These are phyloP conservation scores for Cheilosia scutellata DNA, from an alignment of 2,888 invertebrate species.

Conservation along the genomic window DNA sequence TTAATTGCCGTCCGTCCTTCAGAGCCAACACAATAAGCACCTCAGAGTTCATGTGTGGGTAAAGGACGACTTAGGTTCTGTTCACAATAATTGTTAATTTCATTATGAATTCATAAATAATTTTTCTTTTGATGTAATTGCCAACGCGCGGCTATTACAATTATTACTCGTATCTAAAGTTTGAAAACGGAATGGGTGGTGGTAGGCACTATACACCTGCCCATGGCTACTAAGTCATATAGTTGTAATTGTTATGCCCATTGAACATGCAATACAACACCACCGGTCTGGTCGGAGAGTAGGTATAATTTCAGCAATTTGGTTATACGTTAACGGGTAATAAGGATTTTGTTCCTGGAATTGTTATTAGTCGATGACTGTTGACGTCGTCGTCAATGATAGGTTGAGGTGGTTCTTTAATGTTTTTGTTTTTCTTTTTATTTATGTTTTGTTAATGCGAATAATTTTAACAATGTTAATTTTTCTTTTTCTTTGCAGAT, in stretches of 20 bases:
- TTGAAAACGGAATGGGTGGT: background rate
- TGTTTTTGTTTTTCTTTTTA: background rate
- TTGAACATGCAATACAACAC: slow-evolving; percentile 64
- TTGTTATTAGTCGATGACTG: slow-evolving; percentile 54
- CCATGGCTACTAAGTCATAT: slow-evolving; percentile 42
- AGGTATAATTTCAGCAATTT: slow-evolving; percentile 36
- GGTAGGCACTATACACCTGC: slow-evolving; percentile 47
- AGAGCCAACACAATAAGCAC: slow-evolving; percentile 17
- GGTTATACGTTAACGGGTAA: slow-evolving; percentile 47
- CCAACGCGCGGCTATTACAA: slow-evolving; percentile 69
- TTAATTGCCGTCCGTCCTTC: slow-evolving; percentile 52
- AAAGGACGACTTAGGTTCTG: slow-evolving; percentile 31
- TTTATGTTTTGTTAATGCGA: too few relatives aligned
- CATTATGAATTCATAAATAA: slow-evolving; percentile 83
- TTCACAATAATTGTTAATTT: slow-evolving; percentile 81
- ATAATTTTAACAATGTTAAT: too few relatives aligned
- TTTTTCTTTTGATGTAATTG: slow-evolving; percentile 51
- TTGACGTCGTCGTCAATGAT: slow-evolving; percentile 53
- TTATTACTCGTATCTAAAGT: slow-evolving; percentile 46
- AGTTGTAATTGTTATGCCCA: slow-evolving; percentile 68
- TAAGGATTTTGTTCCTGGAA: slow-evolving; percentile 38
- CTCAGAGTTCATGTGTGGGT: slow-evolving; percentile 12
- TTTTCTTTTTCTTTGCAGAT: too few relatives aligned
- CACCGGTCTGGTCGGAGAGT: slow-evolving; percentile 2
- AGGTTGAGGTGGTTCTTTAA: background rate